phyloP scores from a whole-genome alignment of 92 coral and sea anemone species.

The Palythoa caribaeorum region DNA sequence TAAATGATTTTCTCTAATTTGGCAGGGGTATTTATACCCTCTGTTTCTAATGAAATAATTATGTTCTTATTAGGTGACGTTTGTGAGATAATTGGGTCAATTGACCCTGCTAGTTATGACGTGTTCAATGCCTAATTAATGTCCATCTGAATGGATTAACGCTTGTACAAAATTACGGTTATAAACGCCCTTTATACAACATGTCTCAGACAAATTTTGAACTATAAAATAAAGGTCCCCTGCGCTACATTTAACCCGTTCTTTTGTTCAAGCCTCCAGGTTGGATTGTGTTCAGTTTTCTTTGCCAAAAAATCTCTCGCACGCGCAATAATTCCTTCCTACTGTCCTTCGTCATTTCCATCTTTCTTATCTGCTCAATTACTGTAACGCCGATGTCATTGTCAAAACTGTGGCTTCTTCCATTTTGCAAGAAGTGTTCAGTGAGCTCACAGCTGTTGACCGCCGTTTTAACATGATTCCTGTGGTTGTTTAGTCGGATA shows the following conservation, averaged over 20 bases:
- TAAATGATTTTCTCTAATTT: background rate
- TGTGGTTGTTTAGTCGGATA: too few species aligned
- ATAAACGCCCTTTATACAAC: conserved; percentile 20
- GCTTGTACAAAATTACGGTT: conserved; percentile 12
- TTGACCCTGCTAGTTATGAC: background rate
- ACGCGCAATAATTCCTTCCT: too few species aligned
- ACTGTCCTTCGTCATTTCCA: too few species aligned
- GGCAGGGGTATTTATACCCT: background rate
- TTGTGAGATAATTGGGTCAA: conserved; percentile 13
- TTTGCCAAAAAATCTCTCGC: too few species aligned
- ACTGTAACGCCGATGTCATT: too few species aligned
- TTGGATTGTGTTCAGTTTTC: too few species aligned
- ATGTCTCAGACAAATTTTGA: conserved; percentile 9
- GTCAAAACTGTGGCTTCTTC: too few species aligned
- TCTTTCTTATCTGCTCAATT: too few species aligned
- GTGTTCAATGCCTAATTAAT: background rate
- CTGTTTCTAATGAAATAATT: conserved; percentile 3
- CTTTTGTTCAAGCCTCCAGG: background rate
- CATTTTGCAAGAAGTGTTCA: too few species aligned
- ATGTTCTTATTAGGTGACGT: conserved; percentile 5
- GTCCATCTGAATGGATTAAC: conserved; percentile 10
- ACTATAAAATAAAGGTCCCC: conserved; percentile 18
- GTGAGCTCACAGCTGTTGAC: too few species aligned
- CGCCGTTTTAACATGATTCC: too few species aligned
- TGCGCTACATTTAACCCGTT: conserved; percentile 34